A percentile compares a stretch with the other conserved stretches of the same genome.
phyloP scores from a whole-genome alignment of 2,113 vertebrate genomes.

The Hemiprocne comata region DNA sequence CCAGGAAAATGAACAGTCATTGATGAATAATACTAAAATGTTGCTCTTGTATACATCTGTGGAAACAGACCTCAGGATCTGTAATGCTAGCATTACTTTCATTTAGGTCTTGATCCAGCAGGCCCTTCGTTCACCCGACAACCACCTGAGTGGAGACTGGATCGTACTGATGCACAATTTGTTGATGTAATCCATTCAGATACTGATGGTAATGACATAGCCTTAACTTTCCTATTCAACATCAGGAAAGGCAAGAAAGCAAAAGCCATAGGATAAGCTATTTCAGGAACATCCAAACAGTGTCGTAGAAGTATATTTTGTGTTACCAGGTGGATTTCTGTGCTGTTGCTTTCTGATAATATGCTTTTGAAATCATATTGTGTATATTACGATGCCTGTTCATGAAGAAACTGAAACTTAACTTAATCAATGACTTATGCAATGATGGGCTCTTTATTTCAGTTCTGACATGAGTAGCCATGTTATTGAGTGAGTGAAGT shows the following conservation, averaged over 20 bases:
- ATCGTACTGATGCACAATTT: conserved; percentile 88
- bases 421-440: background rate
- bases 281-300: background rate
- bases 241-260: background rate
- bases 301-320: background rate
- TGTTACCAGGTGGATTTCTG: background rate
- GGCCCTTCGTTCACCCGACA: conserved; percentile 87
- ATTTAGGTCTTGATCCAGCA: conserved; percentile 91
- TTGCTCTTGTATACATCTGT: background rate
- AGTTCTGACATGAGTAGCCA: background rate
- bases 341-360: background rate
- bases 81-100: background rate
- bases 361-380: background rate
- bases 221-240: background rate
- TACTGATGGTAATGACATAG: conserved; percentile 80
- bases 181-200: conserved; percentile 95
- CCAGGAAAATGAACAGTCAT: background rate
- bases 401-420: background rate
- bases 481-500: background rate
- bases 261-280: background rate
- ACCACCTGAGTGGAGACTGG: conserved; percentile 77
- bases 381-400: background rate
- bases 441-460: background rate
- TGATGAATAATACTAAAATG: background rate
- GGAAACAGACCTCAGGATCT: background rate